These are phyloP conservation scores for Symphodus melops DNA, from an alignment of 2,113 vertebrate genomes.

Conservation along the genomic window DNA sequence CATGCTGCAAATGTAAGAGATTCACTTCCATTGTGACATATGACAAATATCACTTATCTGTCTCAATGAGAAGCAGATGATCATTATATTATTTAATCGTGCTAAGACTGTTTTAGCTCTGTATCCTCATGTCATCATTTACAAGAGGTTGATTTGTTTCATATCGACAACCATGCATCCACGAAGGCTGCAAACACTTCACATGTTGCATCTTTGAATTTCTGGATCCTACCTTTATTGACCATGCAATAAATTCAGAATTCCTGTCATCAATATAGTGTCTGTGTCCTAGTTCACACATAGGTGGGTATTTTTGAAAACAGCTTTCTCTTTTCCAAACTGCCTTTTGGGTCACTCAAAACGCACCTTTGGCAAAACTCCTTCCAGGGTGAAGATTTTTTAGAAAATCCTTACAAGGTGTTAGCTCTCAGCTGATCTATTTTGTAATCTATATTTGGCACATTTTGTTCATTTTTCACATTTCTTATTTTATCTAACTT, in stretches of 20 bases:
- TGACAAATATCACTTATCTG: not conserved
- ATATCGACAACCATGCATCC: not conserved
- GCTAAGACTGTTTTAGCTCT: not conserved
- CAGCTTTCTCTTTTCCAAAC: no score
- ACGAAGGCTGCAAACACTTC: not conserved
- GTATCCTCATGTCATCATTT: not conserved
- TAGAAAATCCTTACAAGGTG: no score
- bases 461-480: no score
- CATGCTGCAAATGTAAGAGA: no score
- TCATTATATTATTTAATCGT: not conserved
- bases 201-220: not conserved
- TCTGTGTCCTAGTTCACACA: not conserved
- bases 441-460: no score
- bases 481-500: no score
- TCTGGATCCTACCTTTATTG: not conserved
- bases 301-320: no score
- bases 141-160: not conserved
- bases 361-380: no score
- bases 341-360: no score
- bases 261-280: slow-evolving; percentile 3
- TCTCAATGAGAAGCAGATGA: slow-evolving; percentile 4
- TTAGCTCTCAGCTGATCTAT: no score
- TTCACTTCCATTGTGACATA: slow-evolving; percentile 5
- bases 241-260: not conserved
- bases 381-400: no score